These are phyloP conservation scores for Automeris io DNA, from an alignment of 2,888 invertebrate species.

Conservation along the genomic window DNA sequence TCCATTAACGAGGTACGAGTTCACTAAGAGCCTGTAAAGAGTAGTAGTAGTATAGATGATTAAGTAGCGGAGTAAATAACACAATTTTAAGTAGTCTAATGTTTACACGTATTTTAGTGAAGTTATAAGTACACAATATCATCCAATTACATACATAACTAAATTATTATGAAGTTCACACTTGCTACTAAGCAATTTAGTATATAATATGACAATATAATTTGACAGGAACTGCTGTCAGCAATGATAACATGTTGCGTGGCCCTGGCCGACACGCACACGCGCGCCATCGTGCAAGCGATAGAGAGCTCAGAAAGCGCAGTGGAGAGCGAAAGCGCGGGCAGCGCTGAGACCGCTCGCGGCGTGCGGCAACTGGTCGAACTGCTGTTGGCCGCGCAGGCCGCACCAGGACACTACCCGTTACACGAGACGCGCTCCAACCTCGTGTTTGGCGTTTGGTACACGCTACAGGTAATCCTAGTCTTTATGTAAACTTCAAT, in stretches of 20 bases:
- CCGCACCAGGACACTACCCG: slow-evolving; percentile 88
- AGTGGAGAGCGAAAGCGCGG: slow-evolving; percentile 24
- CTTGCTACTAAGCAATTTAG: too few relatives aligned
- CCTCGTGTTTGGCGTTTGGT: slow-evolving; percentile 94
- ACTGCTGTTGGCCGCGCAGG: slow-evolving; percentile 86
- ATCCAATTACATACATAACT: too few relatives aligned
- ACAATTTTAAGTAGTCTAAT: too few relatives aligned
- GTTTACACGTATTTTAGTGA: too few relatives aligned
- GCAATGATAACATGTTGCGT: slow-evolving; percentile 82
- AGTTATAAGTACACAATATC: too few relatives aligned
- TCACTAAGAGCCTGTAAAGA: too few relatives aligned
- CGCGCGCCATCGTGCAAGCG: slow-evolving; percentile 59
- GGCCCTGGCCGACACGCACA: slow-evolving; percentile 84
- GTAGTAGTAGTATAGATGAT: too few relatives aligned
- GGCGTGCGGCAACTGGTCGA: slow-evolving; percentile 77
- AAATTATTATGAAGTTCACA: too few relatives aligned
- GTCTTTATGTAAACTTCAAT: neutral
- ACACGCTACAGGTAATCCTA: slow-evolving; percentile 85
- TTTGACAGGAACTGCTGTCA: slow-evolving; percentile 80
- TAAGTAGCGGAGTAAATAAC: too few relatives aligned
- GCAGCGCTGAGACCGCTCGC: slow-evolving; percentile 24
- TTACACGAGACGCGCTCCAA: slow-evolving; percentile 92
- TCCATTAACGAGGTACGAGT: slow-evolving; percentile 56
- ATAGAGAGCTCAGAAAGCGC: slow-evolving; percentile 35
- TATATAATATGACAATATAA: neutral